A percentile compares a stretch with the other conserved stretches of the same genome.
Conservation (phyloP, 2,888 invertebrate genomes). For the Agriotes lineatus region DNA sequence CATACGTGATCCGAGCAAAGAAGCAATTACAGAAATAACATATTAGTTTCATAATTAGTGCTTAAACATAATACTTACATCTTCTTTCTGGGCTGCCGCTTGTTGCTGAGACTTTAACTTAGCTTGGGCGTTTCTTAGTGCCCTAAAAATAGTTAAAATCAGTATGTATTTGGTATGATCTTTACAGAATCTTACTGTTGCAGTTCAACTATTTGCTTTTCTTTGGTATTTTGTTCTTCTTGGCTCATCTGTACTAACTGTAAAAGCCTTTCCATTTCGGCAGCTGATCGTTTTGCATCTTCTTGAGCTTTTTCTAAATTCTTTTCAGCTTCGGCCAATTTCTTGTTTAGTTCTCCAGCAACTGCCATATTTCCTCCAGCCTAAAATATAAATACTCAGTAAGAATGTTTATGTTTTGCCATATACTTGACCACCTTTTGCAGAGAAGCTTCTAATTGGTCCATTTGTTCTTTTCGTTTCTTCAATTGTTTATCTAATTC, state of each 20-base stretch:
- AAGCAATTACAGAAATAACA: slow-evolving; percentile 22
- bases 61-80: slow-evolving; percentile 45
- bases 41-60: slow-evolving; percentile 5
- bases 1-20: slow-evolving; percentile 34
- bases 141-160: slow-evolving; percentile 71
- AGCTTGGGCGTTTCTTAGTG: slow-evolving; percentile 90
- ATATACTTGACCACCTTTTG: slow-evolving; percentile 73
- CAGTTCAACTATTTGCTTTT: slow-evolving; percentile 91
- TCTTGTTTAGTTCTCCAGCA: slow-evolving; percentile 79
- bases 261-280: slow-evolving; percentile 89
- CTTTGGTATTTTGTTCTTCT: slow-evolving; percentile 92
- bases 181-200: slow-evolving; percentile 78
- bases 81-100: slow-evolving; percentile 78
- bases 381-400: slow-evolving; percentile 63
- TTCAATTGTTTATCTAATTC: slow-evolving; percentile 89
- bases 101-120: slow-evolving; percentile 90
- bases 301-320: slow-evolving; percentile 82
- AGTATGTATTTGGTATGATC: slow-evolving; percentile 31
- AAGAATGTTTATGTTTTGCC: background rate
- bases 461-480: slow-evolving; percentile 92
- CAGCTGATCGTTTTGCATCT: slow-evolving; percentile 83
- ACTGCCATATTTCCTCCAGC: slow-evolving; percentile 84
- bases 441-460: slow-evolving; percentile 89
- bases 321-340: slow-evolving; percentile 81
- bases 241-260: slow-evolving; percentile 94